Percentiles rank a stretch among this genome's conserved stretches.
These are phyloP conservation scores for Eulemur coronatus DNA, from an alignment of 2,797 vertebrate genomes.

Conservation along the genomic window DNA sequence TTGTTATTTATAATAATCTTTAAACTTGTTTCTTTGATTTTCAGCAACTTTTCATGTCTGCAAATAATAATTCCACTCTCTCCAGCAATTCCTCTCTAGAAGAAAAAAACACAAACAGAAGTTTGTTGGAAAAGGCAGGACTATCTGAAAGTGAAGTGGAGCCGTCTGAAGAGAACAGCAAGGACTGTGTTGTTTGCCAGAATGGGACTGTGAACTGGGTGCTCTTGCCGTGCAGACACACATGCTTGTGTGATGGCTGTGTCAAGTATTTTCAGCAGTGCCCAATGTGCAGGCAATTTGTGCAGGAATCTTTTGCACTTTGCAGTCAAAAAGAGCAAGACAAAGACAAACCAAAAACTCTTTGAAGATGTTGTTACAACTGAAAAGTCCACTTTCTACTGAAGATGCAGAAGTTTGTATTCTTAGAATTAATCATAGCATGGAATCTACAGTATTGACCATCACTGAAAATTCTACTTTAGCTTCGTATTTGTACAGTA, in stretches of 20 bases:
- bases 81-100: background rate
- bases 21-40: conserved; percentile 60
- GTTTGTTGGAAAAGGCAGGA: conserved; percentile 81
- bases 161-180: conserved; percentile 79
- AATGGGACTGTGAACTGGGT: conserved; percentile 94
- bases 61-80: conserved; percentile 80
- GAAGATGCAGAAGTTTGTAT: conserved; percentile 43
- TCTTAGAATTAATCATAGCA: conserved; percentile 13
- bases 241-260: conserved; percentile 94
- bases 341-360: conserved; percentile 52
- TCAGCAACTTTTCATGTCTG: conserved; percentile 97
- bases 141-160: conserved; percentile 78
- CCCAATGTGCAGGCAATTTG: conserved; percentile 95
- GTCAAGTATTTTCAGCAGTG: conserved; percentile 92
- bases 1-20: conserved; percentile 40
- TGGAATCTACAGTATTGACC: background rate
- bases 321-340: conserved; percentile 82
- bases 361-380: conserved; percentile 48
- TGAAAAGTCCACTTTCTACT: background rate
- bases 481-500: background rate
- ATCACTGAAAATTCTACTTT: conserved; percentile 8
- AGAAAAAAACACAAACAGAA: conserved; percentile 70
- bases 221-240: conserved; percentile 94
- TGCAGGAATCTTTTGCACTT: conserved; percentile 93
- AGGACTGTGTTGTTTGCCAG: conserved; percentile 97